Conservation (phyloP, 2,797 vertebrate species). For the Lepus oiostolus region DNA sequence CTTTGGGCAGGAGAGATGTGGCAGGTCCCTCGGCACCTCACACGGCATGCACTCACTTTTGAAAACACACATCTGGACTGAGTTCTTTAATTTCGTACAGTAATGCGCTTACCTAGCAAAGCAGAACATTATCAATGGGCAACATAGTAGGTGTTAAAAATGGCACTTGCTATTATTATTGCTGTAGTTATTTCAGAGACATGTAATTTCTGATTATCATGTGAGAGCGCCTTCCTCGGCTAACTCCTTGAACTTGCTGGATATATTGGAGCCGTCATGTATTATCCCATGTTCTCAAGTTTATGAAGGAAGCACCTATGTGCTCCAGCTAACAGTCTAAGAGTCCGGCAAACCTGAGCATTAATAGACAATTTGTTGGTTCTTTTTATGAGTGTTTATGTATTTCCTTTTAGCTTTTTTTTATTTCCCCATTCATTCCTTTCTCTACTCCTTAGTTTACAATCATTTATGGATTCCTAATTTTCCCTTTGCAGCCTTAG, state of each 20-base stretch:
- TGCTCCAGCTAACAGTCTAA: not conserved
- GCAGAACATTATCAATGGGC: not conserved
- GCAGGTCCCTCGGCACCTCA: not conserved
- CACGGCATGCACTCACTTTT: not conserved
- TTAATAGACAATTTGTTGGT: not conserved
- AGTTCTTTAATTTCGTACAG: slow-evolving; percentile 13
- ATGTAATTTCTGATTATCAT: not conserved
- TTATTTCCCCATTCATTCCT: not conserved
- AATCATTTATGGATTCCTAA: not conserved
- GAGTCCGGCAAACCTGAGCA: not conserved
- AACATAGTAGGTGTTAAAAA: not conserved
- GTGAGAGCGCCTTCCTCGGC: not conserved
- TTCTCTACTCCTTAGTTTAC: not conserved
- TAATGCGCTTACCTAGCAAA: not conserved
- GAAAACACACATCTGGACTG: not conserved
- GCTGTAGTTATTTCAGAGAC: not conserved
- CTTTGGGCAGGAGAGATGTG: not conserved
- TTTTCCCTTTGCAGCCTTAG: not conserved
- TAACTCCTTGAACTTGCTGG: not conserved
- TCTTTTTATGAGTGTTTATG: not conserved
- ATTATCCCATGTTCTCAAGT: not conserved
- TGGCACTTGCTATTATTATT: not conserved
- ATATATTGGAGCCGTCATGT: not conserved
- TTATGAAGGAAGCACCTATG: not conserved
- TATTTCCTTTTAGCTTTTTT: not conserved